phyloP scores from a whole-genome alignment of 1,140 invertebrate species.

The Ceratina japonica region DNA sequence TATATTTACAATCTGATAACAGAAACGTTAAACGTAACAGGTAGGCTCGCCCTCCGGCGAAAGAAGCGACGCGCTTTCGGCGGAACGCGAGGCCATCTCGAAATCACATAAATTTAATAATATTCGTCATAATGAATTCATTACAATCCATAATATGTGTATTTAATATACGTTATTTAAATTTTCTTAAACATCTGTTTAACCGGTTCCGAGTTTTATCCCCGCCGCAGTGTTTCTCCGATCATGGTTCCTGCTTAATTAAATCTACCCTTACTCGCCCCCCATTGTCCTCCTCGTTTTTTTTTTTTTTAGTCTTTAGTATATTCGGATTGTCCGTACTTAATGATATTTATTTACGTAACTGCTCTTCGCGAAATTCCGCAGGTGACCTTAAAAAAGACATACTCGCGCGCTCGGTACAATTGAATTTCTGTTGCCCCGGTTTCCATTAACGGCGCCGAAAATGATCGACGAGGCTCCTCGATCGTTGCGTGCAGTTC shows the following conservation, averaged over 20 bases:
- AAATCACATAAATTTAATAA: slow-evolving; percentile 67
- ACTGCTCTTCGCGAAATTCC: slow-evolving; percentile 49
- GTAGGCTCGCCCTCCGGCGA: slow-evolving; percentile 60
- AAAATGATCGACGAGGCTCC: slow-evolving; percentile 1
- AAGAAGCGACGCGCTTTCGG: slow-evolving; percentile 56
- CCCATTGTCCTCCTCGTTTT: neutral
- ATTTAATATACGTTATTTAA: slow-evolving; percentile 64
- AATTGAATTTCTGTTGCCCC: slow-evolving; percentile 31
- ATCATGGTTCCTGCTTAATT: slow-evolving; percentile 35
- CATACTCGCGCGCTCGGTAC: slow-evolving; percentile 44
- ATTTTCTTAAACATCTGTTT: slow-evolving; percentile 61
- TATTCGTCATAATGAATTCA: slow-evolving; percentile 68
- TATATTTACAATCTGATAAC: slow-evolving; percentile 75
- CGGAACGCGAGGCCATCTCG: slow-evolving; percentile 64
- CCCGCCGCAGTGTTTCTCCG: slow-evolving; percentile 8
- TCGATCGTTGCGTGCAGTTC: slow-evolving; percentile 6
- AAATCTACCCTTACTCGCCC: slow-evolving; percentile 55
- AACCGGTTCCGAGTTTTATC: slow-evolving; percentile 35
- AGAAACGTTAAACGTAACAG: slow-evolving; percentile 71
- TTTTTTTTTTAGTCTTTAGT: slow-evolving; percentile 56
- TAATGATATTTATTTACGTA: slow-evolving; percentile 67
- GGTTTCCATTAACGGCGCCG: neutral
- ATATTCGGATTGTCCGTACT: slow-evolving; percentile 71
- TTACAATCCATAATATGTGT: slow-evolving; percentile 63
- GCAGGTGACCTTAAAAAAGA: slow-evolving; percentile 43